Evolutionary conservation across 1,140 invertebrate genomes (phyloP).

Genomic region (Halesus radiatus): DNA sequence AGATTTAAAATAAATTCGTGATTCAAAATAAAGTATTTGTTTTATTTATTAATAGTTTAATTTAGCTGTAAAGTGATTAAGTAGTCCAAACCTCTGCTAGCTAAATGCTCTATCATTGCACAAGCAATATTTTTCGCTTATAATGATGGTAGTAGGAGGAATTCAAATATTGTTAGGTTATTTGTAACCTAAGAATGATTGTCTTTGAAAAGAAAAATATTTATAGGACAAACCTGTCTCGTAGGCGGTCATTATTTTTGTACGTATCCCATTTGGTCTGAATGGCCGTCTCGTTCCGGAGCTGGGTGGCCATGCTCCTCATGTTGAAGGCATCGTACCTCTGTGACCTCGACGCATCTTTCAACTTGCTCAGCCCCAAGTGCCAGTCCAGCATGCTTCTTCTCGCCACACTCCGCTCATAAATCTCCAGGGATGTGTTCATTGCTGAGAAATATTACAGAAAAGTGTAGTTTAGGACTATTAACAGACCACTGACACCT

Average conservation of each 20-base stretch:
- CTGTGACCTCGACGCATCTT: constrained; percentile 75
- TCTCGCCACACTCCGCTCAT: constrained; percentile 78
- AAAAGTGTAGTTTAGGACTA: too few relatives aligned
- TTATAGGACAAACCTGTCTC: constrained; percentile 72
- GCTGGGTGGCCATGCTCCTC: constrained; percentile 78
- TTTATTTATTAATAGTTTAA: too few relatives aligned
- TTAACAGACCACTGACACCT: too few relatives aligned
- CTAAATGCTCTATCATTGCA: too few relatives aligned
- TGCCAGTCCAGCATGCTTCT: constrained; percentile 82
- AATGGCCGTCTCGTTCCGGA: constrained; percentile 84
- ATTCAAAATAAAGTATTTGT: too few relatives aligned
- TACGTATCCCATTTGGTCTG: constrained; percentile 88
- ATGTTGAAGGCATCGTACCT: constrained; percentile 77
- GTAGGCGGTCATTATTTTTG: constrained; percentile 82
- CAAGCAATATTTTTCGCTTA: too few relatives aligned
- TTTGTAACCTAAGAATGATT: too few relatives aligned
- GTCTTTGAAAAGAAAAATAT: background rate
- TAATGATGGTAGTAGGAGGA: too few relatives aligned
- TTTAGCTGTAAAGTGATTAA: too few relatives aligned
- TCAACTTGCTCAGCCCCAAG: constrained; percentile 76
- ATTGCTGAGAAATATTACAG: background rate
- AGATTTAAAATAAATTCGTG: too few relatives aligned
- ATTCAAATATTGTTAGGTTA: too few relatives aligned
- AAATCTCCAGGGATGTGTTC: constrained; percentile 62
- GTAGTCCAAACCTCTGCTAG: too few relatives aligned